phyloP scores from a whole-genome alignment of 2,113 vertebrate species.

The Melanerpes formicivorus region DNA sequence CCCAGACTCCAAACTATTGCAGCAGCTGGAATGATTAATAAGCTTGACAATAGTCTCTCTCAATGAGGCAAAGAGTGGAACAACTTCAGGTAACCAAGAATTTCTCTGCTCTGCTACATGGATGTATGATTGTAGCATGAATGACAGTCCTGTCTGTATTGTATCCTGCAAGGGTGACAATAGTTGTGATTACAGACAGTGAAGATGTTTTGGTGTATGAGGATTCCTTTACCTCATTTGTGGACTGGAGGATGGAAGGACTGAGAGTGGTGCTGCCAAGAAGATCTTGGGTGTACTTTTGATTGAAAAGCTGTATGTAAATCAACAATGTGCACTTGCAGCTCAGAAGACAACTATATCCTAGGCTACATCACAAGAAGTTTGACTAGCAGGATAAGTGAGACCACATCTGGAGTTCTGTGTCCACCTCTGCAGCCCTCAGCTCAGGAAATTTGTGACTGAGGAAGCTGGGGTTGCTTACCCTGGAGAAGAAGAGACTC shows the following conservation, averaged over 20 bases:
- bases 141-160: background rate
- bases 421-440: no score
- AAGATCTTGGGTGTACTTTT: background rate
- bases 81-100: background rate
- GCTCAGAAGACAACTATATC: no score
- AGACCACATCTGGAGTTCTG: no score
- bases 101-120: background rate
- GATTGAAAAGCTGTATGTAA: background rate
- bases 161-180: background rate
- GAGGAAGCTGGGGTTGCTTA: no score
- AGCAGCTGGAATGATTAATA: background rate
- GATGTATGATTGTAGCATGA: background rate
- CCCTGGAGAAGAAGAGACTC: no score
- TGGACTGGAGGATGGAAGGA: background rate
- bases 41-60: background rate
- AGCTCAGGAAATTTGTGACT: no score
- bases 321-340: no score
- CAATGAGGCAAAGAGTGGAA: background rate
- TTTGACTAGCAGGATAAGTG: no score
- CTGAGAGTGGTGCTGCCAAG: fast-evolving
- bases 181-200: background rate
- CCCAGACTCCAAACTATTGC: background rate
- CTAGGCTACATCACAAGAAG: no score
- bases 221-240: background rate
- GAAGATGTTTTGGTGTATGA: background rate